phyloP scores from a whole-genome alignment of 92 coral and sea anemone genomes.

The Diadumene lineata region DNA sequence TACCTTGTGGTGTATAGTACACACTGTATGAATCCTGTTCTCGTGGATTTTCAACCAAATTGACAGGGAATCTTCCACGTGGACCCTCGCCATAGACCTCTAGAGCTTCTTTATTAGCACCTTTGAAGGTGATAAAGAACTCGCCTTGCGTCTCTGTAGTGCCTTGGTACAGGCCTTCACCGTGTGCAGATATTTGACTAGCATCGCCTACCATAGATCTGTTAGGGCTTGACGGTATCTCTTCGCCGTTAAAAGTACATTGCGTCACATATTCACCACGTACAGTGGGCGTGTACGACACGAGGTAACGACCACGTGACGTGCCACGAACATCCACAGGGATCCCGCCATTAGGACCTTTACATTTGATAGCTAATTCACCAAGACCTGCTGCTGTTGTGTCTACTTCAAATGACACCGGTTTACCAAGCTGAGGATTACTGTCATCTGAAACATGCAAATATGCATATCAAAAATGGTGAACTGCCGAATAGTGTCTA shows the following conservation, averaged over 20 bases:
- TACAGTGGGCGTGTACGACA: constrained; percentile 76
- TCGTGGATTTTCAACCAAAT: constrained; percentile 60
- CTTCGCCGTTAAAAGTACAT: constrained; percentile 86
- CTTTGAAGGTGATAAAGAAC: constrained; percentile 84
- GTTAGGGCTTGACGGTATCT: constrained; percentile 85
- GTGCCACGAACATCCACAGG: constrained; percentile 83
- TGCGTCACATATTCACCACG: constrained; percentile 81
- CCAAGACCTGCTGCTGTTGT: constrained; percentile 96
- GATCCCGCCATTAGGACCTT: constrained; percentile 78
- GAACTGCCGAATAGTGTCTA: too few relatives aligned
- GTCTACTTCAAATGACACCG: constrained; percentile 85
- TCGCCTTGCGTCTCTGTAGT: constrained; percentile 61
- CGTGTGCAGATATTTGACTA: constrained; percentile 76
- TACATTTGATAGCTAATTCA: constrained; percentile 80
- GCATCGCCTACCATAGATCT: constrained; percentile 75
- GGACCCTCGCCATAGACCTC: constrained; percentile 93
- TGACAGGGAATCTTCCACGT: constrained; percentile 83
- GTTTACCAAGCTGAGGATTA: constrained; percentile 68
- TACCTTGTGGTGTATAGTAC: constrained; percentile 65
- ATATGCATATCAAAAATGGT: too few relatives aligned
- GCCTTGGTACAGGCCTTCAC: constrained; percentile 77
- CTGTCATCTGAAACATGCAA: constrained; percentile 69
- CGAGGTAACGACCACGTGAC: constrained; percentile 60
- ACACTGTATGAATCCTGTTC: constrained; percentile 86
- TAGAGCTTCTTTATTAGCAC: constrained; percentile 83